Evolutionary conservation across 2,113 vertebrate genomes (phyloP).

Genomic region (Crotalus tigris): DNA sequence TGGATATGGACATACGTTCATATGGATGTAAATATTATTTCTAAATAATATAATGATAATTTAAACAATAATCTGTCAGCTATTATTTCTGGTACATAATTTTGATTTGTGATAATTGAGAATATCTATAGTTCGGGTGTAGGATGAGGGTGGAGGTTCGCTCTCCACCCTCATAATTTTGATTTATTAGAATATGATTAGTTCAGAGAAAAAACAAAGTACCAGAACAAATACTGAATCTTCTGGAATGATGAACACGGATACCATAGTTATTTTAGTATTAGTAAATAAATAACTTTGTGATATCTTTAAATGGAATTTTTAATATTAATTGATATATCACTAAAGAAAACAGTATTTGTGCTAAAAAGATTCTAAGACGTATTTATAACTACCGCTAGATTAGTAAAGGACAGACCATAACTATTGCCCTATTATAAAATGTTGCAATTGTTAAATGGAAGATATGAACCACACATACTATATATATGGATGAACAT

Average conservation of each 20-base stretch:
- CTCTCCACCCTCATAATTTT: background rate
- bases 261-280: background rate
- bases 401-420: background rate
- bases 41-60: background rate
- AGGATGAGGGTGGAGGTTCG: background rate
- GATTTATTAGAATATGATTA: background rate
- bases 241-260: background rate
- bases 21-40: background rate
- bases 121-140: background rate
- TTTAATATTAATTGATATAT: background rate
- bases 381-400: background rate
- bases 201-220: background rate
- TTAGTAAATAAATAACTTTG: background rate
- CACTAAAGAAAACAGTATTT: background rate
- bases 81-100: background rate
- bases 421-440: background rate
- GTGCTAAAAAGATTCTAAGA: background rate
- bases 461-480: background rate
- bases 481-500: background rate
- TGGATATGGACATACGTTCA: background rate
- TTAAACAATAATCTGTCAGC: background rate
- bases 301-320: background rate
- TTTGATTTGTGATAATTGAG: background rate
- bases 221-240: background rate
- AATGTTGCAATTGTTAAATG: background rate